Evolutionary conservation across 2,888 invertebrate species (phyloP).

Genomic region (Pachymerium ferrugineum): DNA sequence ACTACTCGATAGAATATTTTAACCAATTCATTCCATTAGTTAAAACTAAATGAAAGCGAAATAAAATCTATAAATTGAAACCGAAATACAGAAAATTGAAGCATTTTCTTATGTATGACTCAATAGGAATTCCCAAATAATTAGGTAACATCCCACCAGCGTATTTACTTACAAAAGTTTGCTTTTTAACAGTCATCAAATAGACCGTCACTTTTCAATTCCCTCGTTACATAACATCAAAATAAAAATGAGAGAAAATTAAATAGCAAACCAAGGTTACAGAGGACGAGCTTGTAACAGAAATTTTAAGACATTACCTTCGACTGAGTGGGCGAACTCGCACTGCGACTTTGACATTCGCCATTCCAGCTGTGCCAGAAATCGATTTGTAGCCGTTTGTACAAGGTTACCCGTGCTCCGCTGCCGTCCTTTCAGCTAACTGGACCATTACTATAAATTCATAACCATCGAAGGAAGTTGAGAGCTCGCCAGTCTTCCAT

Average conservation of each 20-base stretch:
- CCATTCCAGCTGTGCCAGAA: not conserved
- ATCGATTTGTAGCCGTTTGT: not conserved
- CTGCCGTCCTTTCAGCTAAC: not conserved
- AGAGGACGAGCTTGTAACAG: conserved; percentile 11
- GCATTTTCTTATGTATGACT: not conserved
- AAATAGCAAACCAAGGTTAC: not conserved
- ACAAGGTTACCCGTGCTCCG: not conserved
- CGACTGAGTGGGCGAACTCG: conserved; percentile 11
- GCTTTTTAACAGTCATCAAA: no score
- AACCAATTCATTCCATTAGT: no score
- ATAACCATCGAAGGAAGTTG: not conserved
- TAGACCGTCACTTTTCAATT: no score
- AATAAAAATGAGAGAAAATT: not conserved
- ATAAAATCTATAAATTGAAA: no score
- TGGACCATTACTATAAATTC: not conserved
- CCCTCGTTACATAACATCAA: conserved; percentile 2
- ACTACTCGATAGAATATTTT: no score
- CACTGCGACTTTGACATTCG: conserved; percentile 12
- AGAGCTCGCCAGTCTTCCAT: conserved; percentile 2
- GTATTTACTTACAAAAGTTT: no score
- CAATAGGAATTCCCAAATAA: not conserved
- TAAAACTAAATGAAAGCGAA: no score
- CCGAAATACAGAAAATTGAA: not conserved
- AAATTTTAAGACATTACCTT: conserved; percentile 24
- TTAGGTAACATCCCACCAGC: not conserved